A percentile compares a stretch with the other conserved stretches of the same genome.
Conservation (phyloP, 2,113 vertebrate genomes). For the Malurus cyaneus region DNA sequence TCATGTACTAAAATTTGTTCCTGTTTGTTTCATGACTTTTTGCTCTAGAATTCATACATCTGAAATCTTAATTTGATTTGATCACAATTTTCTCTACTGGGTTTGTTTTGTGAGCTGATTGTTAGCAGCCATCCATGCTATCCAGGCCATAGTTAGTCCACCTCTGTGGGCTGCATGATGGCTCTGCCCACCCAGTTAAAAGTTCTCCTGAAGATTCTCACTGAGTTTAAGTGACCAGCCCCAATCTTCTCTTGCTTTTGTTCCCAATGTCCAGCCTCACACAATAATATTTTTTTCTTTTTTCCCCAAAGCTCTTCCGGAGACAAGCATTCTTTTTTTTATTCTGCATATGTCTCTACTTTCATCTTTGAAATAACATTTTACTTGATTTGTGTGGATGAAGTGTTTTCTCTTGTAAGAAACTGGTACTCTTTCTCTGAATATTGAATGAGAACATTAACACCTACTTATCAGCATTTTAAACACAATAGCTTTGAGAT, state of each 20-base stretch:
- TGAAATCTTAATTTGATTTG: background rate
- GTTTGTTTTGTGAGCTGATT: background rate
- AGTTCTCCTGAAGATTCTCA: background rate
- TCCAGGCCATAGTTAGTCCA: background rate
- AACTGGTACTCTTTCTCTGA: background rate
- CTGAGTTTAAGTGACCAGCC: background rate
- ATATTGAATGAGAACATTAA: background rate
- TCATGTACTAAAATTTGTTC: background rate
- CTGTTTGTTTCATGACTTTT: background rate
- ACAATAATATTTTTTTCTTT: background rate
- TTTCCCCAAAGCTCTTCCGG: fast-evolving
- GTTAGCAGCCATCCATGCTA: background rate
- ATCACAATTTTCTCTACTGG: background rate
- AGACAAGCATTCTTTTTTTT: background rate
- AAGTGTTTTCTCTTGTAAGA: background rate
- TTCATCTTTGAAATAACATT: background rate
- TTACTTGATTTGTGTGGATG: background rate
- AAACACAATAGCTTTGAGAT: background rate
- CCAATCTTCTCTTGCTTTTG: background rate
- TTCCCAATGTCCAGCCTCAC: background rate
- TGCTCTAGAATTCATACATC: background rate
- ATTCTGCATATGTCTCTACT: background rate
- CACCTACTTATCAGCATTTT: background rate
- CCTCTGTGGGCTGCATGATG: background rate
- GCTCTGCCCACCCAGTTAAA: background rate